Evolutionary conservation across 1,140 invertebrate genomes (phyloP).

Genomic region (Luehdorfia chinensis): DNA sequence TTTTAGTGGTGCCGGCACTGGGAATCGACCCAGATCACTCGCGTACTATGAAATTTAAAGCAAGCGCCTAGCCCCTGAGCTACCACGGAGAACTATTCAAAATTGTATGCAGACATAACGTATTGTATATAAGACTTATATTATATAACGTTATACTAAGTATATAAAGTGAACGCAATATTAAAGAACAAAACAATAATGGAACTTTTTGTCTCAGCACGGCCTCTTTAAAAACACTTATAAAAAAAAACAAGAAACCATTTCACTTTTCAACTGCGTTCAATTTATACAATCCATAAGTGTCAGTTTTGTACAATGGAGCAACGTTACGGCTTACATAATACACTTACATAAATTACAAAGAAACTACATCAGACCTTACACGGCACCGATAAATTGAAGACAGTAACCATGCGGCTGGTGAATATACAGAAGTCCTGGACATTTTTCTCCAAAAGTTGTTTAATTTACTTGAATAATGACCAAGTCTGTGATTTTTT

Average conservation of each 20-base stretch:
- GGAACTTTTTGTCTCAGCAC: neutral
- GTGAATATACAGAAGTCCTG: neutral
- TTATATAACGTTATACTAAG: too few species aligned
- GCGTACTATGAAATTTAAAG: too few species aligned
- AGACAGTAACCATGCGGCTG: neutral
- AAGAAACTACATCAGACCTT: neutral
- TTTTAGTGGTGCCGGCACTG: too few species aligned
- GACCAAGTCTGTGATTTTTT: too few species aligned
- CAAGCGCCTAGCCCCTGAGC: too few species aligned
- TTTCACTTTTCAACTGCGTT: neutral
- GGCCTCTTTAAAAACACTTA: neutral
- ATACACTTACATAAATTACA: neutral
- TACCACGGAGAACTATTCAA: too few species aligned
- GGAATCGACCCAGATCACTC: too few species aligned
- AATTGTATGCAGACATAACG: too few species aligned
- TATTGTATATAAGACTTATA: too few species aligned
- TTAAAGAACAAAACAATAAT: too few species aligned
- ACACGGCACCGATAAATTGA: neutral
- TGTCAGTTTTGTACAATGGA: neutral
- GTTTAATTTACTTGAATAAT: too few species aligned
- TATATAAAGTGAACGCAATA: too few species aligned
- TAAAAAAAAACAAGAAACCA: neutral
- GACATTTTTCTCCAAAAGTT: neutral
- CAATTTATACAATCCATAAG: neutral
- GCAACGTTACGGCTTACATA: slow-evolving; percentile 3